phyloP scores from a whole-genome alignment of 2,797 vertebrate genomes.

The Natrix natrix region DNA sequence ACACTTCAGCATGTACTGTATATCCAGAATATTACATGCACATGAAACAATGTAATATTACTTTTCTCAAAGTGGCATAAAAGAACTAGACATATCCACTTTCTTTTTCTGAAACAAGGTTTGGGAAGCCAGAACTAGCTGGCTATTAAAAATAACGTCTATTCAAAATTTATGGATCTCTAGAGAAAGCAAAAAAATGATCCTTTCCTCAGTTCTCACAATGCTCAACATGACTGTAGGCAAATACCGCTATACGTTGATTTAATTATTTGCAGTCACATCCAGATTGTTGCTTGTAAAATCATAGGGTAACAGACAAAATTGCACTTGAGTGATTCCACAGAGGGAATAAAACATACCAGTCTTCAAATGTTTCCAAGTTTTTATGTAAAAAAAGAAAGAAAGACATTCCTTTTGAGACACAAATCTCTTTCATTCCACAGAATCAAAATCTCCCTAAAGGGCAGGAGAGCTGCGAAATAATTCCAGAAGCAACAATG shows the following conservation, averaged over 20 bases:
- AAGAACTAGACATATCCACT: background rate
- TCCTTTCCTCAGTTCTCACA: background rate
- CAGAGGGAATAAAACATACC: background rate
- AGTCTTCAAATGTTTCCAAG: background rate
- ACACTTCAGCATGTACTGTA: background rate
- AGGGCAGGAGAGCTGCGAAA: background rate
- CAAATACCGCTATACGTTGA: background rate
- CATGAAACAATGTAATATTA: background rate
- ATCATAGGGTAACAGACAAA: background rate
- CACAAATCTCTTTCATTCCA: background rate
- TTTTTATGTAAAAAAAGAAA: background rate
- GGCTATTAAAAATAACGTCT: background rate
- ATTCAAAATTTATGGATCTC: background rate
- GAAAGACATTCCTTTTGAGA: background rate
- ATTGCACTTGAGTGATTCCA: background rate
- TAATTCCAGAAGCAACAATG: background rate
- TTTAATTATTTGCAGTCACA: background rate
- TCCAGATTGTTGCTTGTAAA: background rate
- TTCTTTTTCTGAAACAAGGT: background rate
- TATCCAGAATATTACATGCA: background rate
- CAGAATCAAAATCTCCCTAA: background rate
- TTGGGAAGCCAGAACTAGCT: background rate
- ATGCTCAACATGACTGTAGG: background rate
- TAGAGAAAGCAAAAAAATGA: background rate
- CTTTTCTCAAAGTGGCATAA: background rate